Evolutionary conservation across 2,888 invertebrate genomes (phyloP).

Genomic region (Cerastis leucographa): DNA sequence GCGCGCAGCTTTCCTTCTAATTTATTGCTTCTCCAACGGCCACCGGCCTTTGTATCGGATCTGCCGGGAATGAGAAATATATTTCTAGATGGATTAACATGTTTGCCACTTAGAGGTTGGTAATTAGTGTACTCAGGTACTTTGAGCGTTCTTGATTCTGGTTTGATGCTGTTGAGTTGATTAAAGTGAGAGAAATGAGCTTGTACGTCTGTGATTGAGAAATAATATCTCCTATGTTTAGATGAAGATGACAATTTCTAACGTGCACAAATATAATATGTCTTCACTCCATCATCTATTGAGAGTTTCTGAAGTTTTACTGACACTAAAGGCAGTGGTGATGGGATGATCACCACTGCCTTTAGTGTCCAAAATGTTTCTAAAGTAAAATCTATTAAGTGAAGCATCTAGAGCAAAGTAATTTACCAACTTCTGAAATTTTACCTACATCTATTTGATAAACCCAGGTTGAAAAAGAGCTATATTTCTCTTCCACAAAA

Average conservation of each 20-base stretch:
- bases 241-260: neutral
- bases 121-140: conserved; percentile 83
- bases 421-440: neutral
- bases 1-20: conserved; percentile 89
- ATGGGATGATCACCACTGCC: neutral
- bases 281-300: neutral
- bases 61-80: conserved; percentile 87
- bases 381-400: neutral
- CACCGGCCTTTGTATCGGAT: conserved; percentile 90
- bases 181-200: neutral
- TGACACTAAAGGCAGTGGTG: neutral
- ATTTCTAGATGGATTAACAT: conserved; percentile 89
- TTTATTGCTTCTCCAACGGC: conserved; percentile 89
- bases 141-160: conserved; percentile 62
- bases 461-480: conserved; percentile 32
- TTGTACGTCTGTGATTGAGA: neutral
- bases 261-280: neutral
- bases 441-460: conserved; percentile 26
- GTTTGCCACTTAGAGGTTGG: conserved; percentile 82
- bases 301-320: neutral
- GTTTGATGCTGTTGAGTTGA: conserved; percentile 26
- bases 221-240: neutral
- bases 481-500: conserved; percentile 49
- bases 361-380: neutral
- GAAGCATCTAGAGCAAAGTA: neutral